A percentile compares a stretch with the other conserved stretches of the same genome.
Conservation (phyloP, 2,888 invertebrate species). For the Gastracanthus pulcherrimus region DNA sequence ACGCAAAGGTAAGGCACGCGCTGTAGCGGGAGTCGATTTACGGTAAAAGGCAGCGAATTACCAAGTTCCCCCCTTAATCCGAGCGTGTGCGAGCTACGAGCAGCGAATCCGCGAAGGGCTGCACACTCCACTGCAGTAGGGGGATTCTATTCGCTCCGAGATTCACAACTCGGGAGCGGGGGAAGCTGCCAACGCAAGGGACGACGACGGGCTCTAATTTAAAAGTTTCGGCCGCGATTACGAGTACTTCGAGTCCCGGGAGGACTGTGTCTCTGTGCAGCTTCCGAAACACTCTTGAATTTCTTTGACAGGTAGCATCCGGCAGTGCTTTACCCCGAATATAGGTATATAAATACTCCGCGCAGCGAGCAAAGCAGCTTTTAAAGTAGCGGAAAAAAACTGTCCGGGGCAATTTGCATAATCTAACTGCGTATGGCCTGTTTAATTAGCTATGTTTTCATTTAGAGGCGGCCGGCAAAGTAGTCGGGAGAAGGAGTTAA, state of each 20-base stretch:
- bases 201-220: conserved; percentile 16
- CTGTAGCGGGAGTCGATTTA: conserved; percentile 51
- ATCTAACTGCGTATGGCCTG: not conserved
- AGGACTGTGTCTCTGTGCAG: not conserved
- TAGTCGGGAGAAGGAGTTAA: not conserved
- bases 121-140: too few relatives aligned
- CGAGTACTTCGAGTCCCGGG: not conserved
- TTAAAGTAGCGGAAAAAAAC: too few relatives aligned
- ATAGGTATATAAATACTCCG: too few relatives aligned
- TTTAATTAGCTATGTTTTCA: conserved; percentile 42
- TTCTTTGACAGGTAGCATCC: conserved; percentile 19
- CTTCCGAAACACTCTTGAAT: conserved; percentile 8
- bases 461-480: not conserved
- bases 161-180: not conserved
- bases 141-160: not conserved
- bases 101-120: not conserved
- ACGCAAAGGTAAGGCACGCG: not conserved
- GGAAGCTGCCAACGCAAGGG: not conserved
- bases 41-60: conserved; percentile 60
- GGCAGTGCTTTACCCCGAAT: not conserved
- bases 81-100: not conserved
- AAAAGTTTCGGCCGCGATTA: conserved; percentile 42
- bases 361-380: too few relatives aligned
- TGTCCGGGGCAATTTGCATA: conserved; percentile 32
- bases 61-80: conserved; percentile 52